Evolutionary conservation across 2,888 invertebrate genomes (phyloP), one percentile per base, ranked within the genome.

Genomic region (Spodoptera picta): DNA sequence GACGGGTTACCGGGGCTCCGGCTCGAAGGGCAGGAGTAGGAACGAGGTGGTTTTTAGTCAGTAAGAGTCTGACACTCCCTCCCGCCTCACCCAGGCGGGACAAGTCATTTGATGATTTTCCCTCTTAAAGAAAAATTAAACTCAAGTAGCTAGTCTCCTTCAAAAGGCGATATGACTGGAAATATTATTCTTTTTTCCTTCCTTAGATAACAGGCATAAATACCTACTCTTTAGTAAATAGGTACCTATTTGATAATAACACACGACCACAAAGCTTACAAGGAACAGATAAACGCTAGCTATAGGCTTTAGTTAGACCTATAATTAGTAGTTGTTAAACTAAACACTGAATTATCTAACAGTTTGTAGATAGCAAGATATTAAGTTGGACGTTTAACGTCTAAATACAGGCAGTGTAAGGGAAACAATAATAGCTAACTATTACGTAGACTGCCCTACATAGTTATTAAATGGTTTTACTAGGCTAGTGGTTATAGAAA

Each of bases 251-350:
- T 14, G 51, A 12, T 50, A 54, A 36, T 12, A 41, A 27, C 12
- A 23, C 31, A 23, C 46, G 31, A 42, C 43, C 19, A 1, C 27
- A 43, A 19, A 51, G 36, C 12, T 41, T 31, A n/a, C 24, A 43
- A 27, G 6, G 57, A 24, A 46, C 31, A 43, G 24, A 59, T 41
- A 69, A 74, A 44, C 4, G 27, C 36, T 36, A 7, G 6, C 6
- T 6, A 60, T 43, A 53, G 36, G 6, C 6, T 6, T 53, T 43
- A 53, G 42, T 31, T 6, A 61, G 9, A 54, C 62, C 53, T 23
- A n/a, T 44, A 55, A 72, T 75, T 75, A 76, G 48, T 7, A 64
- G 65, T 61, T 54, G 58, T 79, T 75, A 68, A 65, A 71, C 19
- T 52, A 60, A 77, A 58, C 66, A 66, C 52, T 53, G 57, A 1